Evolutionary conservation across 1,140 invertebrate species (phyloP), one percentile per base, ranked within the genome.

Genomic region (Sminthurides bifidus): DNA sequence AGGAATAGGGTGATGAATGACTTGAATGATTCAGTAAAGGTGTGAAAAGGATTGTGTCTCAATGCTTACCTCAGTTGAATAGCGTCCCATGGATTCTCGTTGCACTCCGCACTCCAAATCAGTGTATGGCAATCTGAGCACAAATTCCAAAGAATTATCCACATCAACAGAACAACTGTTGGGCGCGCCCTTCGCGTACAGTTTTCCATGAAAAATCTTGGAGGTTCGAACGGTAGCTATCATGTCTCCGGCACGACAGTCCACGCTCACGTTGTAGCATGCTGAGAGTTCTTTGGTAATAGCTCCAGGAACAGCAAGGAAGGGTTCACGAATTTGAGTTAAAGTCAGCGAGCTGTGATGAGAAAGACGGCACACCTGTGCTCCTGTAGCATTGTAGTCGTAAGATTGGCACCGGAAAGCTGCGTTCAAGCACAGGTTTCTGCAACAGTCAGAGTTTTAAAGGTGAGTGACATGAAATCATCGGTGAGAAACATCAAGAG

Each of bases 211-310:
- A 74, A 93, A 93, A 4, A 93, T 74, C 69, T 90, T 91, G 52
- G 84, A 90, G 4, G 90, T 92, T 68, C 87, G 84, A 67, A 93
- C 92, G 27, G 81, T 80, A 19, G 90, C 88, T 31, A 92, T 80
- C 91, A 94, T 94, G 68, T 92, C 88, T 41, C 85, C 84, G 1
- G 87, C 84, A 40, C 86, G 78, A 66, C 91, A 94, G 68, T 92
- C 87, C 64, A 92, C 89, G 63, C 84, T 88, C 19, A 92, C 87
- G 71, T 93, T 93, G 77, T 93, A 94, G 70, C 90, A 94, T 5
- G 90, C 90, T 59, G 85, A 85, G 45, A 94, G 73, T 73, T 94
- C 90, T 71, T 91, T 93, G 8, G 89, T 92, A 1, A 86, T 82
- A 10, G 85, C 85, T 72, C 90, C 88, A 0, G 85, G 82, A 6